Evolutionary conservation across 2,113 vertebrate genomes (phyloP).

Genomic region (Pseudorhombus dupliciocellatus): DNA sequence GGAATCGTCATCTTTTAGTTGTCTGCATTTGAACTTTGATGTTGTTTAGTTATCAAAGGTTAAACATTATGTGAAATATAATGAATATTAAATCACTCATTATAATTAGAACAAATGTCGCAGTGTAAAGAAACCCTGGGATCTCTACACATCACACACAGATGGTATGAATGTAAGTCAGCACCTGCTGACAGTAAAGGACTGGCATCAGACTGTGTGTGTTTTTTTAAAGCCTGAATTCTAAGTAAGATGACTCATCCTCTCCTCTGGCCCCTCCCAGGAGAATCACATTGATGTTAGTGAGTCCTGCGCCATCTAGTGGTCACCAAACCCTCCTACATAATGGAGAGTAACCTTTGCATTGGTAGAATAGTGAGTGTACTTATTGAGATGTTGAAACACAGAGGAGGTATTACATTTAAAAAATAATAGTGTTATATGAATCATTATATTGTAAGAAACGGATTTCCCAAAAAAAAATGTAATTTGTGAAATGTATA

Average conservation of each 20-base stretch:
- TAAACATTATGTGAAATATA: too few relatives aligned
- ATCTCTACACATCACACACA: slow-evolving; percentile 38
- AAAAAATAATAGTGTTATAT: too few relatives aligned
- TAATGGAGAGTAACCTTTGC: not conserved
- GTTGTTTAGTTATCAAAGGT: too few relatives aligned
- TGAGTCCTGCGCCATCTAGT: slow-evolving; percentile 63
- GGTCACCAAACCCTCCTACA: slow-evolving; percentile 17
- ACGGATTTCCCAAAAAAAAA: not conserved
- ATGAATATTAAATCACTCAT: slow-evolving; percentile 39
- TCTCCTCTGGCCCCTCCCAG: slow-evolving; percentile 46
- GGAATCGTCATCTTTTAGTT: too few relatives aligned
- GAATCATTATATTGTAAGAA: not conserved
- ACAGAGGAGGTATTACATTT: not conserved
- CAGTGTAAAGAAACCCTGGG: slow-evolving; percentile 45
- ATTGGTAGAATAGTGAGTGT: not conserved
- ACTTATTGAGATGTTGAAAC: slow-evolving; percentile 3
- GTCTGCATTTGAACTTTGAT: too few relatives aligned
- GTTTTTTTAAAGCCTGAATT: slow-evolving; percentile 62
- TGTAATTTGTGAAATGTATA: not conserved
- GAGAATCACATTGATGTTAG: slow-evolving; percentile 40
- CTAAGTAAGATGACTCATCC: slow-evolving; percentile 73
- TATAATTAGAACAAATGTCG: slow-evolving; percentile 53
- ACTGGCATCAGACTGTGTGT: slow-evolving; percentile 41
- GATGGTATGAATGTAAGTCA: slow-evolving; percentile 37
- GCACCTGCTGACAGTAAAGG: slow-evolving; percentile 44